Conservation (phyloP, 2,113 vertebrate genomes). For the Microcebus murinus region DNA sequence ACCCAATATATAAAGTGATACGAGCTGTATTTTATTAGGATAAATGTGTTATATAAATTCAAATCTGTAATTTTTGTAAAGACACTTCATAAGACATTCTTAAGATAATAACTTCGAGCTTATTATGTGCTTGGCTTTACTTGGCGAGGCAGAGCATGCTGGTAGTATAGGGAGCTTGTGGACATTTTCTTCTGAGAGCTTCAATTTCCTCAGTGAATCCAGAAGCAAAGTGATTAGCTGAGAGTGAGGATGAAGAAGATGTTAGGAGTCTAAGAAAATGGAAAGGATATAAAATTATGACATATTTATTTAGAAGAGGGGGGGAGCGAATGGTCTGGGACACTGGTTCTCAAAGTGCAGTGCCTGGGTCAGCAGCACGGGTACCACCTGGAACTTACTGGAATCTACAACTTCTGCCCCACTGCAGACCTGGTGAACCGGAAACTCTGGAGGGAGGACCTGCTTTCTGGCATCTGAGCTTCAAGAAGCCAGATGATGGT, state of each 20-base stretch:
- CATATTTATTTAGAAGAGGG: neutral
- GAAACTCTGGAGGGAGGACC: neutral
- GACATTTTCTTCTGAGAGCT: neutral
- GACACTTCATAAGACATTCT: neutral
- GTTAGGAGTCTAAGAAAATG: neutral
- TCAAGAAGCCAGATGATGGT: neutral
- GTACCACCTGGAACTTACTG: neutral
- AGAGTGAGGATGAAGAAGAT: neutral
- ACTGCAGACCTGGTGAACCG: neutral
- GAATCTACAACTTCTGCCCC: neutral
- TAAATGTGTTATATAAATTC: neutral
- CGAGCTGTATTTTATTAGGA: neutral
- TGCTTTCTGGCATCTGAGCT: neutral
- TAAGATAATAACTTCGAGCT: neutral
- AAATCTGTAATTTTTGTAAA: neutral
- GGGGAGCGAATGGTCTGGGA: neutral
- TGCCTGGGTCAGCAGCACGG: neutral
- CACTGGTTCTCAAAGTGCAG: neutral
- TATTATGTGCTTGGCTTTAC: too few species aligned
- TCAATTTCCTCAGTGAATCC: neutral
- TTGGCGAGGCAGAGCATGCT: neutral
- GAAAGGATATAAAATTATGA: neutral
- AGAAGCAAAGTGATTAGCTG: neutral
- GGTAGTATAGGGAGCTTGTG: neutral
- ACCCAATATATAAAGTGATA: neutral